Base-by-base conservation (phyloP, 2,113 vertebrate species). In the Rhea pennata region DNA sequence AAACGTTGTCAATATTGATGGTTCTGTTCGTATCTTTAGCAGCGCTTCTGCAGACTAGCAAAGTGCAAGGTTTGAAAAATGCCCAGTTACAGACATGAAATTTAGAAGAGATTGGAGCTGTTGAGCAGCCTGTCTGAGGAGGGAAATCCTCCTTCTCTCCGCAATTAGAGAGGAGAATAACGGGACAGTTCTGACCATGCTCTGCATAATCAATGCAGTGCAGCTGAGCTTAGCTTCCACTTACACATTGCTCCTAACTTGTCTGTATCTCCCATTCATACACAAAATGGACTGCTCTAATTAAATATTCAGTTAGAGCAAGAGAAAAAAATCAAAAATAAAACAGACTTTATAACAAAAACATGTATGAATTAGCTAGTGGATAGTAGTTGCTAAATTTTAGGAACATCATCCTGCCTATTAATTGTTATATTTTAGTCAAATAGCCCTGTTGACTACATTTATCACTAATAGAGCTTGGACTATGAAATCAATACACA, bases 381-480 rank as follows among this genome's bases (percentile, higher is more conserved):
- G n/a, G 61, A 72, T 24, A 72, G 53, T 9, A 33, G 6, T 51
- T 95, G 39, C 29, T 92, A 61, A 79, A 79, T 44, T 39, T 84
- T 82, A 76, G 84, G 70, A 87, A 79, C 27, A 93, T 5, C 8
- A 29, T 72, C 26, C 89, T 79, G 31, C 48, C 56, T 56, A 24
- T 61, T 87, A 91, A 77, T 84, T 88, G 56, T 9, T 84, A 3
- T 84, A 94, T 92, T 95, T 95, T 75, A 82, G 31, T 16, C 56
- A 75, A 89, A 72, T 82, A 87, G 78, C 7, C 80, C 29, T 78
- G 24, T 78, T 40, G 77, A 48, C 24, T 17, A 42, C 51, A 87
- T 71, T 92, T 88, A 75, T 42, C 73, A 64, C 29, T 62, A 33
- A 70, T 19, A 70, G 15, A 81, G n/a, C 62, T 46, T 67, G 86